phyloP scores from a whole-genome alignment of 2,113 vertebrate genomes.

The mouse (Mus musculus) region GRCm39 chr9:15976001-15976500 shows the following conservation, averaged over 20 bases:
- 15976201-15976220: background rate
- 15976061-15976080: background rate
- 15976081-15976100: background rate
- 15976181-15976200: background rate
- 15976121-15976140: background rate
- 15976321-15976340: slow-evolving; percentile 31
- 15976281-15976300: slow-evolving; percentile 30
- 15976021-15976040: background rate
- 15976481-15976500: background rate
- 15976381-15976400: background rate
- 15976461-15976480: background rate
- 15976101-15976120: slow-evolving; percentile 22
- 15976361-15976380: background rate
- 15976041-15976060: background rate
- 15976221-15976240: background rate
- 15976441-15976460: background rate
- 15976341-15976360: background rate
- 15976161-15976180: background rate
- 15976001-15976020: background rate
- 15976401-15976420: background rate
- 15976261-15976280: background rate
- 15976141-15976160: slow-evolving; percentile 8
- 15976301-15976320: background rate
- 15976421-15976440: background rate
- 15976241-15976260: slow-evolving; percentile 21